Base-by-base conservation (phyloP, 2,888 invertebrate genomes). In the Imbricaverruca yamaguchii region DNA sequence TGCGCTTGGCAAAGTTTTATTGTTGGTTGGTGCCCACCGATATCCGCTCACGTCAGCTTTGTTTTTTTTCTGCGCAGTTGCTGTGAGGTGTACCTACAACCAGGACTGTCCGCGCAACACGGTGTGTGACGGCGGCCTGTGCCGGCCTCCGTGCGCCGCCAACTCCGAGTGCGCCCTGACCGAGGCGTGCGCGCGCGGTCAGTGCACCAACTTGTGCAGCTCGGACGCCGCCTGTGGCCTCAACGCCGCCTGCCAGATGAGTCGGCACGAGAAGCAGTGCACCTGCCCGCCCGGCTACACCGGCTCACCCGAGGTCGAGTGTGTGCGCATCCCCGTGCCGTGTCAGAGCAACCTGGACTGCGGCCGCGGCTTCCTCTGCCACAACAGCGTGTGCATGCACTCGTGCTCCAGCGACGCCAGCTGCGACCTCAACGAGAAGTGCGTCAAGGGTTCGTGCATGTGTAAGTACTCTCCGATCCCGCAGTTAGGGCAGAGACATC, bases 261-360 rank as follows among this genome's bases (percentile, higher is more conserved):
- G 96, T 80, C 95, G 95, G 0, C 96, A 96, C 81, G 95, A 94
- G 86, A 96, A 96, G 86, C 95, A 95, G 87, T 97, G 96, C 85
- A 93, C 94, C 85, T 97, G 96, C 85, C 93, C 95, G 0, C 89
- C 92, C 61, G 95, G 95, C 67, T 96, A 93, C 86, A 94, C 93
- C 86, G 96, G 96, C 80, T 95, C 96, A 88, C 95, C 96, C 77
- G 92, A 93, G 83, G 89, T 94, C 21, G 83, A 84, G 81, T 83
- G 83, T 57, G 83, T 83, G 59, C 80, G 83, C 21, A 82, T 84
- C 21, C 84, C 84, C 11, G 81, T 82, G 55, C 82, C 83, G 67
- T 84, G 84, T 79, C 82, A 82, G 79, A 82, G 61, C n/a, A 82
- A 82, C 61, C 81, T 59, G 39, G 83, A 83, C 80, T 84, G 84